A percentile compares a stretch with the other conserved stretches of the same genome.
Evolutionary conservation across 2,113 vertebrate genomes (phyloP).

Genomic region (Naja naja): DNA sequence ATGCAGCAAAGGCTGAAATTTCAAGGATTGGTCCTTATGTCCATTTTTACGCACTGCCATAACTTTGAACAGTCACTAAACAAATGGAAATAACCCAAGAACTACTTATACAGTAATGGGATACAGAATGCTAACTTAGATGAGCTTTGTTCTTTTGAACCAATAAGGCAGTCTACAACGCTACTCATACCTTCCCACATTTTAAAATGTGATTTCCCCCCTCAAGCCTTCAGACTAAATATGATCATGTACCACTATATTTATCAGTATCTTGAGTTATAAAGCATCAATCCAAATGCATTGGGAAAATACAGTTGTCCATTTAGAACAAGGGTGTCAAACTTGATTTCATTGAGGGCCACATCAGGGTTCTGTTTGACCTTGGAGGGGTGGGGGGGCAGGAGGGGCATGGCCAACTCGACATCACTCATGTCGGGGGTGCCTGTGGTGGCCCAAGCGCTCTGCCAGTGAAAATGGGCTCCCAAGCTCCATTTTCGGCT

Average conservation of each 20-base stretch:
- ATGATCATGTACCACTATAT: background rate
- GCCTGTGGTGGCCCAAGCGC: no score
- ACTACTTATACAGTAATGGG: background rate
- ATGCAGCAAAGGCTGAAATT: background rate
- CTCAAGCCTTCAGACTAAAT: background rate
- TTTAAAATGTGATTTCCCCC: background rate
- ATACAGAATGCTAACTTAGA: background rate
- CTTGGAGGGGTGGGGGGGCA: no score
- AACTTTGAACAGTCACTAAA: background rate
- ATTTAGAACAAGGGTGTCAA: background rate
- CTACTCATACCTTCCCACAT: background rate
- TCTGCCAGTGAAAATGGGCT: no score
- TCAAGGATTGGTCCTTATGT: background rate
- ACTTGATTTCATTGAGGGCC: no score
- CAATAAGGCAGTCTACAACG: background rate
- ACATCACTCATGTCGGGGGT: no score
- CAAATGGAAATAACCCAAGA: background rate
- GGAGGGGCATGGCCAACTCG: no score
- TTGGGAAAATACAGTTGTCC: background rate
- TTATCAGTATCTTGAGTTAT: background rate
- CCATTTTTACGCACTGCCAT: background rate
- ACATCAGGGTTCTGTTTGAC: no score
- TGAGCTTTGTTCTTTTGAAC: background rate
- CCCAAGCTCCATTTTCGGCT: no score
- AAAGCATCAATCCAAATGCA: background rate